These are phyloP conservation scores for Ennomos erosarius DNA, from an alignment of 2,888 invertebrate genomes.

Conservation along the genomic window DNA sequence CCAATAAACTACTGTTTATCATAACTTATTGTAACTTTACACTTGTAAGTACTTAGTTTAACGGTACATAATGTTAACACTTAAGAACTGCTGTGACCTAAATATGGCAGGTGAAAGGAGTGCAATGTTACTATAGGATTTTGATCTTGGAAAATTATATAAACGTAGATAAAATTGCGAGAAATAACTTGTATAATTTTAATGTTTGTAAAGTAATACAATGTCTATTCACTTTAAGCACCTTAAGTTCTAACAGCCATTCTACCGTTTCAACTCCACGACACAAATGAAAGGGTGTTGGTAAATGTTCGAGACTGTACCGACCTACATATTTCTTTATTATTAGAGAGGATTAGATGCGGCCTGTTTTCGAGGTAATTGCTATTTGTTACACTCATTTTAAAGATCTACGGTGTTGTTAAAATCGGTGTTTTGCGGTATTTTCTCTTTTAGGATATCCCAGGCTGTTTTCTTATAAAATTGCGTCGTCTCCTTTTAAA, in stretches of 20 bases:
- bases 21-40: too few relatives aligned
- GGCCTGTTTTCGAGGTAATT: conserved; percentile 49
- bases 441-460: conserved; percentile 26
- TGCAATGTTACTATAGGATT: too few relatives aligned
- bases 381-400: conserved; percentile 60
- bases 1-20: too few relatives aligned
- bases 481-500: not conserved
- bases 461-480: conserved; percentile 19
- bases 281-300: conserved; percentile 49
- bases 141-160: too few relatives aligned
- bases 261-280: conserved; percentile 8
- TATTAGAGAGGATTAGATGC: conserved; percentile 46
- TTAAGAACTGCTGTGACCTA: too few relatives aligned
- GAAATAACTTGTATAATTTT: too few relatives aligned
- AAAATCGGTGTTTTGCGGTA: conserved; percentile 34
- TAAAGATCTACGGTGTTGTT: conserved; percentile 50
- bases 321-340: conserved; percentile 53
- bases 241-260: not conserved
- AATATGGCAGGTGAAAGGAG: too few relatives aligned
- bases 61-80: too few relatives aligned
- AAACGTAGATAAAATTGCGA: too few relatives aligned
- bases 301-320: conserved; percentile 35
- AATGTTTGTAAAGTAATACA: too few relatives aligned
- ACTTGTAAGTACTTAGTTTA: too few relatives aligned
- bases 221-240: conserved; percentile 2